Percentiles rank a stretch among this genome's conserved stretches.
phyloP scores from a whole-genome alignment of 2,113 vertebrate genomes.

The Sinocyclocheilus anshuiensis region DNA sequence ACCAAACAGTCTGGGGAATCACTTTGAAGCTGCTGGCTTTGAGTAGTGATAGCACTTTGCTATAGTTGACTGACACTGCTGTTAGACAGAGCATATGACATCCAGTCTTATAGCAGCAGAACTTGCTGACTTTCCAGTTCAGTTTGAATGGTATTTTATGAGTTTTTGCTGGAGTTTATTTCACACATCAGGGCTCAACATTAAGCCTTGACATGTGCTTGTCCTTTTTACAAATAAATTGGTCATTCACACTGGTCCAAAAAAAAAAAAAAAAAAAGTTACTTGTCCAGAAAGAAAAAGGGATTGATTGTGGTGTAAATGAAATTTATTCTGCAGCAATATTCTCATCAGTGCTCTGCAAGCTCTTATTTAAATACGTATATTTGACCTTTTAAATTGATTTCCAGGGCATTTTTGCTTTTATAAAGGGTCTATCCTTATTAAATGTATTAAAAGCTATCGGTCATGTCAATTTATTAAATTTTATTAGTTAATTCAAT shows the following conservation, averaged over 20 bases:
- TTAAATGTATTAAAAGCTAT: no score
- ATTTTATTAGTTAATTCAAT: no score
- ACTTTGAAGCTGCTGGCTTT: constrained; percentile 38
- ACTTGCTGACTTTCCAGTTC: constrained; percentile 1
- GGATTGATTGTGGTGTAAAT: no score
- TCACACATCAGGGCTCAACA: not conserved
- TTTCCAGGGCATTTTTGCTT: no score
- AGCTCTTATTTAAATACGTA: not conserved
- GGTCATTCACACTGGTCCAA: not conserved
- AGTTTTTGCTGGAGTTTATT: not conserved
- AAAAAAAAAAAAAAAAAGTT: no score
- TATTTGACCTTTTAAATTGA: no score
- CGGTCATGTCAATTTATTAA: no score
- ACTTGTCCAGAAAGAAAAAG: no score
- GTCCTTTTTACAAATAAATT: not conserved
- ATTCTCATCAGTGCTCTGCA: not conserved
- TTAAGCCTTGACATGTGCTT: not conserved
- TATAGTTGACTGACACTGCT: constrained; percentile 25
- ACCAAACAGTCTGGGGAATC: constrained; percentile 27
- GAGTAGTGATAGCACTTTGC: constrained; percentile 20
- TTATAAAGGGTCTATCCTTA: no score
- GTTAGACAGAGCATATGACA: constrained; percentile 10
- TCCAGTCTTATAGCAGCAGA: not conserved
- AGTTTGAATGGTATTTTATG: not conserved
- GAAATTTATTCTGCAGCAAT: not conserved